phyloP scores from a whole-genome alignment of 2,113 vertebrate genomes.

The Tachysurus fulvidraco region DNA sequence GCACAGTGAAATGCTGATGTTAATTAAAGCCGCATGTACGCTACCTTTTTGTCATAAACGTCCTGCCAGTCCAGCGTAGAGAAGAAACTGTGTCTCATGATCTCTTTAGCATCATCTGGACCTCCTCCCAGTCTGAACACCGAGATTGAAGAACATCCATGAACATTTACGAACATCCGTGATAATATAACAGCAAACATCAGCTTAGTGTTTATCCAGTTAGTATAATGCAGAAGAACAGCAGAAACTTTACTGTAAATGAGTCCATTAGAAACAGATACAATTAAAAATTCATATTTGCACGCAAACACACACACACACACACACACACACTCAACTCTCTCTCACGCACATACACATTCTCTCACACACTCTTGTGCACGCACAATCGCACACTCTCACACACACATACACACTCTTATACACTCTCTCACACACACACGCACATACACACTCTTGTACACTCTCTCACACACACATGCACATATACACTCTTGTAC shows the following conservation, averaged over 20 bases:
- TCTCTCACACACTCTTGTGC: background rate
- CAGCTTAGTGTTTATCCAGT: background rate
- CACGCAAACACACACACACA: background rate
- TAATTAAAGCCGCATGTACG: constrained; percentile 44
- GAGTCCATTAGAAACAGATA: background rate
- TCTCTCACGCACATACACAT: too few species aligned
- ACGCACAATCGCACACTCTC: background rate
- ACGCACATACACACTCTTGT: too few species aligned
- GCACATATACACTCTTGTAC: too few species aligned
- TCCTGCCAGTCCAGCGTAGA: constrained; percentile 91
- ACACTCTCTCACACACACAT: too few species aligned
- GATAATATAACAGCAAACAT: background rate
- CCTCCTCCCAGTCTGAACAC: constrained; percentile 85
- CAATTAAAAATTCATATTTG: background rate
- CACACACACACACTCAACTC: background rate
- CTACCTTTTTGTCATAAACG: constrained; percentile 96
- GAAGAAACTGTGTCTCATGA: constrained; percentile 96
- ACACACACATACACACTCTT: too few species aligned
- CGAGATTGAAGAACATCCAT: background rate
- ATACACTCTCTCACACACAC: too few species aligned
- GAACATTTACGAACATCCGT: too few species aligned
- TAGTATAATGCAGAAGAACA: background rate
- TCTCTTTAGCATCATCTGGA: constrained; percentile 94
- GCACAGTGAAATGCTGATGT: too few species aligned
- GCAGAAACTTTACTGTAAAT: background rate